These are phyloP conservation scores for Aleadryas rufinucha DNA, from an alignment of 2,113 vertebrate species.

Conservation along the genomic window DNA sequence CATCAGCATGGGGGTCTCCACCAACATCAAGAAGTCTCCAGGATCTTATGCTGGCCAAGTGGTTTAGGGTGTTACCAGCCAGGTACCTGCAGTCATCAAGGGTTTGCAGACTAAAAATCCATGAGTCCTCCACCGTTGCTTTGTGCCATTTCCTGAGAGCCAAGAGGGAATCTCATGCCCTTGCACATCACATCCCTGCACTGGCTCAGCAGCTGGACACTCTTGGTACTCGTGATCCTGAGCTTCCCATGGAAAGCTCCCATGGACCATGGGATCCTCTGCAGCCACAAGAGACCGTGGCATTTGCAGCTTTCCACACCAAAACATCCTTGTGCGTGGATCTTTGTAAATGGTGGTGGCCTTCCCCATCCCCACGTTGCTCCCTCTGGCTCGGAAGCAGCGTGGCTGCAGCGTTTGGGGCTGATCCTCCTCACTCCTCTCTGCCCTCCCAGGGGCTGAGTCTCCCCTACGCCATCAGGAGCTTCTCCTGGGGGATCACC, in stretches of 20 bases:
- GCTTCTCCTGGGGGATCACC: rapidly evolving
- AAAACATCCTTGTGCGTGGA: neutral
- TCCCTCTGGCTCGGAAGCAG: neutral
- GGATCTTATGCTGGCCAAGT: neutral
- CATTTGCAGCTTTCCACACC: neutral
- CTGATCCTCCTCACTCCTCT: neutral
- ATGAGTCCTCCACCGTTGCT: neutral
- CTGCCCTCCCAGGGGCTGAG: neutral
- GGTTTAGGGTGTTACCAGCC: neutral
- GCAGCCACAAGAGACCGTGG: rapidly evolving
- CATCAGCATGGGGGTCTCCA: neutral
- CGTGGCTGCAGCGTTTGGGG: neutral
- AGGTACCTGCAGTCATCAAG: neutral
- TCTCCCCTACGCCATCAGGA: rapidly evolving
- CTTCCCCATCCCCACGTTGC: neutral
- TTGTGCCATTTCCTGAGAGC: neutral
- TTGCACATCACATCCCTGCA: neutral
- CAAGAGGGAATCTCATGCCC: neutral
- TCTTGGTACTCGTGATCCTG: neutral
- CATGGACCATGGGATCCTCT: rapidly evolving
- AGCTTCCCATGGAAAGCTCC: too few species aligned
- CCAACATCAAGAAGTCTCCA: neutral
- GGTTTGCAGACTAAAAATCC: neutral
- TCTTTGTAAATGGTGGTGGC: rapidly evolving
- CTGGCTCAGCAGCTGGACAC: neutral